A percentile compares a stretch with the other conserved stretches of the same genome.
Evolutionary conservation across 2,888 invertebrate genomes (phyloP).

Genomic region (Pherbina coryleti): DNA sequence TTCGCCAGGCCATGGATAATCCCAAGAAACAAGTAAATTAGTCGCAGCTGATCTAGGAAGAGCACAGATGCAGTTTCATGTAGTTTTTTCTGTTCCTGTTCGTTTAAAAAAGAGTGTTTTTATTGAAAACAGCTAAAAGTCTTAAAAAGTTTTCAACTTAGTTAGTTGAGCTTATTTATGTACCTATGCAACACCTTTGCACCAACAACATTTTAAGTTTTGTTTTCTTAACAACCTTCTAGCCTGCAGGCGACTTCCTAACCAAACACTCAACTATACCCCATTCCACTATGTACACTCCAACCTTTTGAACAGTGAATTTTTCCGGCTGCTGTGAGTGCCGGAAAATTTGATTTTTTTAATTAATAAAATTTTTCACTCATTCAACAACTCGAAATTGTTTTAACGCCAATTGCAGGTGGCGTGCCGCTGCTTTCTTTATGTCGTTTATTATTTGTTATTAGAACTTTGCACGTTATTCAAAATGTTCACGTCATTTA

Average conservation of each 20-base stretch:
- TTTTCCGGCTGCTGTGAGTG: slow-evolving; percentile 38
- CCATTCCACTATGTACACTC: background rate
- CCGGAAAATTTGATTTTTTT: slow-evolving; percentile 22
- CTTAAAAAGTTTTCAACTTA: too few species aligned
- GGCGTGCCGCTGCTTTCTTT: slow-evolving; percentile 40
- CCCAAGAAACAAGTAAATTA: background rate
- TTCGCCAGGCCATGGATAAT: slow-evolving; percentile 5
- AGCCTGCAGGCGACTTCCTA: background rate
- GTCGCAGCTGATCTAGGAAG: slow-evolving; percentile 2
- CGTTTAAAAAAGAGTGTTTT: too few species aligned
- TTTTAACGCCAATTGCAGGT: slow-evolving; percentile 54
- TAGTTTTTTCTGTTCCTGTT: background rate
- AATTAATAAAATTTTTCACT: slow-evolving; percentile 49
- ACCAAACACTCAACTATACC: too few species aligned
- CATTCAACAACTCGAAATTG: slow-evolving; percentile 45
- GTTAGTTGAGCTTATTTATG: too few species aligned
- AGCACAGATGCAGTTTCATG: slow-evolving; percentile 13
- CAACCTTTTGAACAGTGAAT: background rate
- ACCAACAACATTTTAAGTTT: background rate
- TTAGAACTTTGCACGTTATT: slow-evolving; percentile 53
- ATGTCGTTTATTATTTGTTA: slow-evolving; percentile 37
- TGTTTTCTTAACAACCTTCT: background rate
- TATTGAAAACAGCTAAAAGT: too few species aligned
- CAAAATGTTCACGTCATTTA: slow-evolving; percentile 53
- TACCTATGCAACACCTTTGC: background rate